Conservation (phyloP, 2,888 invertebrate species). For the Lobophora halterata region DNA sequence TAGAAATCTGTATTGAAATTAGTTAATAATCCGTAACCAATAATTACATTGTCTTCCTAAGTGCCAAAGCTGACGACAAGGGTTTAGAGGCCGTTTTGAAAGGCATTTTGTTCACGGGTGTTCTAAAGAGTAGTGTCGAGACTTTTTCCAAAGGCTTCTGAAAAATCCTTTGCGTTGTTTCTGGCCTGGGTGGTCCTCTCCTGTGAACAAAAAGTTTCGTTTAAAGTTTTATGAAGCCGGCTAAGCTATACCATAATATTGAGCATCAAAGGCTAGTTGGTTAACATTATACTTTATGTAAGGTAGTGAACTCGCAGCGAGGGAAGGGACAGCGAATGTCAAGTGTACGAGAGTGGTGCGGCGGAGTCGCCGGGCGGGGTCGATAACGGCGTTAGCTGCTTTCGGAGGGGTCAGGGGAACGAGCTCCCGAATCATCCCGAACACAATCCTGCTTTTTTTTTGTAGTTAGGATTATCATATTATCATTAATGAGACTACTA, state of each 20-base stretch:
- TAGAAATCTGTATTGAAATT: conserved; percentile 10
- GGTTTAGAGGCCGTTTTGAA: conserved; percentile 20
- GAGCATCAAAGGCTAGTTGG: conserved; percentile 4
- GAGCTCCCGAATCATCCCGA: conserved; percentile 13
- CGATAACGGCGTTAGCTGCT: conserved; percentile 37
- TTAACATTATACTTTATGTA: conserved; percentile 20
- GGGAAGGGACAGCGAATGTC: conserved; percentile 50
- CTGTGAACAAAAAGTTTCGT: conserved; percentile 62
- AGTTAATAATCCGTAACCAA: conserved; percentile 23
- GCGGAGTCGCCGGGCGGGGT: conserved; percentile 39
- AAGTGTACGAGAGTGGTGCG: conserved; percentile 56
- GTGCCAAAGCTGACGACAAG: conserved; percentile 1
- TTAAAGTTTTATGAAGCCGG: conserved; percentile 1
- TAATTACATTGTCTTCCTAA: conserved; percentile 4
- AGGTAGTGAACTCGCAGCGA: conserved; percentile 43
- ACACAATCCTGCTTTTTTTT: too few relatives aligned
- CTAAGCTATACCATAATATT: background rate
- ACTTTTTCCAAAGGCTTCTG: conserved; percentile 93
- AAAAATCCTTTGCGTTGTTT: conserved; percentile 94
- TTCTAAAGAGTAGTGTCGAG: conserved; percentile 92
- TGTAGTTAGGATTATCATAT: too few relatives aligned
- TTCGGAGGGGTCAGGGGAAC: conserved; percentile 5
- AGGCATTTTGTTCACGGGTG: conserved; percentile 83
- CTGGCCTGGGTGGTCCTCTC: conserved; percentile 83
- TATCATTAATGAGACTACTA: too few relatives aligned